These are phyloP conservation scores for Cyprinodon variegatus DNA, from an alignment of 2,113 vertebrate genomes.

Conservation along the genomic window DNA sequence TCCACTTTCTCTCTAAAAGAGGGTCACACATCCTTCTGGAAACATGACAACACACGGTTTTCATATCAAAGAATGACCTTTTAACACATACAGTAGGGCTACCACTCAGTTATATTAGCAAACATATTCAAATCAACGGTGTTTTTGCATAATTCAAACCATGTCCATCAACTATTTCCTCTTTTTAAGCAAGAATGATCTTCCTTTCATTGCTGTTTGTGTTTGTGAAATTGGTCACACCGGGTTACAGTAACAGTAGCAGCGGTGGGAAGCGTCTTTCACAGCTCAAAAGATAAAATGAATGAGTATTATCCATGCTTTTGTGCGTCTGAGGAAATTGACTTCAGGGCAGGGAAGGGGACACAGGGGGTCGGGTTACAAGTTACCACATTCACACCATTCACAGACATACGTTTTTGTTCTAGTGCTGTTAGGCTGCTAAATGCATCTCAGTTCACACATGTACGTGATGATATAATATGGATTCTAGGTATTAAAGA, in stretches of 20 bases:
- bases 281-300: conserved; percentile 23
- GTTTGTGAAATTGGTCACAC: neutral
- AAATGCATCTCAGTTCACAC: neutral
- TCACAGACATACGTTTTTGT: conserved; percentile 7
- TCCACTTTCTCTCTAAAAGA: conserved; percentile 9
- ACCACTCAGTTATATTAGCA: neutral
- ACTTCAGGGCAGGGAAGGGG: conserved; percentile 44
- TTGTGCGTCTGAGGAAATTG: conserved; percentile 27
- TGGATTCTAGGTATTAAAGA: neutral
- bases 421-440: neutral
- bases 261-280: conserved; percentile 2
- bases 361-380: conserved; percentile 27
- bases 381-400: neutral
- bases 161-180: neutral
- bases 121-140: neutral
- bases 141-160: neutral
- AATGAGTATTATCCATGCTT: conserved; percentile 12
- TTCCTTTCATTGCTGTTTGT: neutral
- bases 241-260: conserved; percentile 11
- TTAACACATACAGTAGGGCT: neutral
- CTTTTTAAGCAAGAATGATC: neutral
- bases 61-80: neutral
- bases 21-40: conserved; percentile 48
- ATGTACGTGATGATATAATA: neutral
- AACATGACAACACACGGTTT: neutral